phyloP scores from a whole-genome alignment of 2,113 vertebrate species.

The Oncorhynchus keta region DNA sequence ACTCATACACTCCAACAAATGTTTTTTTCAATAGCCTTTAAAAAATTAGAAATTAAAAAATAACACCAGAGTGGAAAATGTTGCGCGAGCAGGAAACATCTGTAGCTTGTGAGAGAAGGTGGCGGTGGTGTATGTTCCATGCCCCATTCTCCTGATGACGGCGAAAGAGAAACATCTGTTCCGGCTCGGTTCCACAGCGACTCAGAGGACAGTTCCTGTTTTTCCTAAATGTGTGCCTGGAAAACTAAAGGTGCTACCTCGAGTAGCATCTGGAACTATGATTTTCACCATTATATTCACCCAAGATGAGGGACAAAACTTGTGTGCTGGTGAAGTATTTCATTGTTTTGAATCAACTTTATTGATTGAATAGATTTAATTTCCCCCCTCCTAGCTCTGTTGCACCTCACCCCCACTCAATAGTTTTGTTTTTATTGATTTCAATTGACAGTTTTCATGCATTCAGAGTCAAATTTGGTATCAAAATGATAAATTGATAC shows the following conservation, averaged over 20 bases:
- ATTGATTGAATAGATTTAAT: no score
- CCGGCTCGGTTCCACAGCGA: constrained; percentile 13
- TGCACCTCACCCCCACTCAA: no score
- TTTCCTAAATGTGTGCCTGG: constrained; percentile 9
- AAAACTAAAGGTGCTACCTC: constrained; percentile 21
- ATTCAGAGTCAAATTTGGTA: no score
- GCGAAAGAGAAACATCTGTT: constrained; percentile 50
- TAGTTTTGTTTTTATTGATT: no score
- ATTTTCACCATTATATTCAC: no score
- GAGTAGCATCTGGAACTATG: background rate
- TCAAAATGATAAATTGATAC: no score
- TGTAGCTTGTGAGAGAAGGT: constrained; percentile 46
- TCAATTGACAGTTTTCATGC: no score
- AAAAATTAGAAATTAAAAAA: constrained; percentile 5
- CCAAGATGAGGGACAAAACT: no score
- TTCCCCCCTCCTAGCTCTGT: no score
- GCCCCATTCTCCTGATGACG: constrained; percentile 43
- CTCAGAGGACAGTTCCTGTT: constrained; percentile 25
- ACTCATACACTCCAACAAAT: background rate
- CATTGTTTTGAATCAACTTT: no score
- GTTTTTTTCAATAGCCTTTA: constrained; percentile 29
- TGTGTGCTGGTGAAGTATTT: no score
- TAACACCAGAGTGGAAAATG: constrained; percentile 29
- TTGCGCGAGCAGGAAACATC: constrained; percentile 63
- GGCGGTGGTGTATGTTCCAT: constrained; percentile 30